Evolutionary conservation across 1,140 invertebrate genomes (phyloP), one percentile per base, ranked within the genome.

Genomic region (Dendroctonus ponderosae): DNA sequence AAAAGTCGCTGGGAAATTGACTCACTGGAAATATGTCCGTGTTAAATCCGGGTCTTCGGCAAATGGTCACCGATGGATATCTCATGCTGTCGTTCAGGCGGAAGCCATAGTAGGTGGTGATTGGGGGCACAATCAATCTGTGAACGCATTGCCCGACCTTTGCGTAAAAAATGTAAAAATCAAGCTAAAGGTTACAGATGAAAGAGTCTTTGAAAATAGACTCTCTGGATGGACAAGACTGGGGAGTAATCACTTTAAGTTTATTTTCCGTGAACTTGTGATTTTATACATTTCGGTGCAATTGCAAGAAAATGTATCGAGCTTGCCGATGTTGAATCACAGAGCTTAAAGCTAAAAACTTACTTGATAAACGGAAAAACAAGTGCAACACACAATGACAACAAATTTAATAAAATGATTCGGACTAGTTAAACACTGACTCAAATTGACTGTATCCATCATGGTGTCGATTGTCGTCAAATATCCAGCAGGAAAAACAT

Each of bases 51-150:
- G 86, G 85, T 48, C 84, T 82, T 38, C 85, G 76, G 68, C 86
- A 87, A 59, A 87, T 79, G 0, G 85, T 87, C 0, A 87, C 72
- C 57, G 85, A 85, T 7, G 86, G 86, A 75, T 86, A 87, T 49
- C 78, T 72, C 48, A 87, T 80, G 0, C 85, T 84, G 11, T 85
- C 82, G 70, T 87, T 87, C 39, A 86, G 80, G 70, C 82, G 82
- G 62, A 86, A 85, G 69, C 83, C 82, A 0, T 85, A 84, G 70
- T 86, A 84, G 6, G 86, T 87, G 0, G 85, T 83, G 11, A 86
- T 80, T 0, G 86, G 86, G 3, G 83, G 83, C 70, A 82, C 67
- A 0, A 79, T 72, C 26, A 87, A 72, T 72, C 87, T 87, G 26
- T 75, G 63, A 6, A 86, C 77, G 68, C 85, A 86, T 63, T 80